Conservation (phyloP, 2,113 vertebrate species). For the Ophiodon elongatus region DNA sequence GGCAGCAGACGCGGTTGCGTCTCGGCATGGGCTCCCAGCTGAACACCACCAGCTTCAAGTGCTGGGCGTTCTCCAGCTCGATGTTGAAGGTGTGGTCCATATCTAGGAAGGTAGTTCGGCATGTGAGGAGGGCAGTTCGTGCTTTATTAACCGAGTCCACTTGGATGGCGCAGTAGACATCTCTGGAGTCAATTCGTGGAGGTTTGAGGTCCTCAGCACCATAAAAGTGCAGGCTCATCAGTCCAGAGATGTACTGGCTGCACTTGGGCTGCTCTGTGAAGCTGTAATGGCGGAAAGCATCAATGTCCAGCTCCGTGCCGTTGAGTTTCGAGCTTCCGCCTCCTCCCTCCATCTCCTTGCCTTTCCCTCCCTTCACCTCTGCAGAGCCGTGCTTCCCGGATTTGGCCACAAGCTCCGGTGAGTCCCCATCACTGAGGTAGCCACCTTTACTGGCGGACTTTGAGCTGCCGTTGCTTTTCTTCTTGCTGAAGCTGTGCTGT, state of each 20-base stretch:
- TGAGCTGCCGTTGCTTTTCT: slow-evolving; percentile 86
- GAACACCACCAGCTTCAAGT: slow-evolving; percentile 96
- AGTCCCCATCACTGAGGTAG: slow-evolving; percentile 97
- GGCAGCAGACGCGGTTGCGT: slow-evolving; percentile 92
- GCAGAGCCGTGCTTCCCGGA: slow-evolving; percentile 88
- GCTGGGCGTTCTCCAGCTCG: slow-evolving; percentile 97
- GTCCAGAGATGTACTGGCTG: slow-evolving; percentile 94
- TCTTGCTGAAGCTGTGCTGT: slow-evolving; percentile 89
- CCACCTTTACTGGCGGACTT: slow-evolving; percentile 95
- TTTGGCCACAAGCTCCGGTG: slow-evolving; percentile 94
- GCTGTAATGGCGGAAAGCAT: slow-evolving; percentile 96
- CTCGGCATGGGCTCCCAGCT: slow-evolving; percentile 96
- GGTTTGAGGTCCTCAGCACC: slow-evolving; percentile 98
- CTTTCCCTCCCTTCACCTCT: slow-evolving; percentile 85
- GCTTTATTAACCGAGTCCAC: slow-evolving; percentile 98
- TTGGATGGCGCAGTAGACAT: slow-evolving; percentile 98
- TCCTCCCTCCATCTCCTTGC: slow-evolving; percentile 73
- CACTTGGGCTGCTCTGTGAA: slow-evolving; percentile 97
- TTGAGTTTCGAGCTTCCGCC: slow-evolving; percentile 80
- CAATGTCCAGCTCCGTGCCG: slow-evolving; percentile 90
- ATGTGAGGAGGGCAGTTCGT: slow-evolving; percentile 94
- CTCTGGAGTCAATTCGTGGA: slow-evolving; percentile 93
- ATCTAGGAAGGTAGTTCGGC: slow-evolving; percentile 92
- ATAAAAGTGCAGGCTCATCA: slow-evolving; percentile 97
- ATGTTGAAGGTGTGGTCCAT: slow-evolving; percentile 99